A percentile compares a stretch with the other conserved stretches of the same genome.
phyloP scores from a whole-genome alignment of 2,113 vertebrate species.

The Ovis aries region ARS-UI_Ramb_v3.0 NC_056054.1:102216501-102217000 shows the following conservation, averaged over 20 bases:
- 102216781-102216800: neutral
- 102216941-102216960: neutral
- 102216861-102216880: neutral
- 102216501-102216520: neutral
- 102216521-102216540: neutral
- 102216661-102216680: neutral
- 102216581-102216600: neutral
- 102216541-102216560: neutral
- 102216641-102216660: neutral
- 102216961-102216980: neutral
- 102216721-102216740: neutral
- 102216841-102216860: neutral
- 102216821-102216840: neutral
- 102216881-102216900: neutral
- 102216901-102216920: neutral
- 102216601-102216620: neutral
- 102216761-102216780: neutral
- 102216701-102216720: neutral
- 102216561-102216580: neutral
- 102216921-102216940: neutral
- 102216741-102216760: neutral
- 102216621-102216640: neutral
- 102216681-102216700: neutral
- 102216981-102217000: neutral
- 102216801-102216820: neutral